phyloP scores from a whole-genome alignment of 2,797 vertebrate genomes.

The Natrix natrix region DNA sequence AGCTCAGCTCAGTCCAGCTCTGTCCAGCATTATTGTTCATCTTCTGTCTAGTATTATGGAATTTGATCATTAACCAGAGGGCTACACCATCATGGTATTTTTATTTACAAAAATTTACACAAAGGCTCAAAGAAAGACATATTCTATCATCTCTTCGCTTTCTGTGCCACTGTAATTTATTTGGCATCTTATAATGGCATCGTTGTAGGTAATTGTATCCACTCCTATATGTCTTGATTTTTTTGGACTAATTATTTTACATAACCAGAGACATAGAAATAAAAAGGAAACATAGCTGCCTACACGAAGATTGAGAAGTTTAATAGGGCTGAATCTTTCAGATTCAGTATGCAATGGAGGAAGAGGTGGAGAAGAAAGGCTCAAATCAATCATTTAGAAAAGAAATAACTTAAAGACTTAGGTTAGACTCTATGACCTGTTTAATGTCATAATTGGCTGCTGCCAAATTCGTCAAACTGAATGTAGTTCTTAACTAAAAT shows the following conservation, averaged over 20 bases:
- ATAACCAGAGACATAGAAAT: constrained; percentile 60
- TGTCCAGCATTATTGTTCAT: neutral
- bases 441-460: constrained; percentile 78
- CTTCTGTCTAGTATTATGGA: neutral
- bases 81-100: neutral
- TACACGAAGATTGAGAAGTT: constrained; percentile 61
- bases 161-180: constrained; percentile 34
- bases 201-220: constrained; percentile 43
- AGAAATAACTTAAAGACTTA: constrained; percentile 70
- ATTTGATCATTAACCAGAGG: neutral
- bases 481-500: constrained; percentile 78
- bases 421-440: constrained; percentile 76
- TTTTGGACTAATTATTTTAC: constrained; percentile 66
- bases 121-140: neutral
- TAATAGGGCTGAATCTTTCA: constrained; percentile 62
- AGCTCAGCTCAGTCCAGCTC: neutral
- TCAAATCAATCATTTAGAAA: constrained; percentile 68
- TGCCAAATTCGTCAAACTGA: constrained; percentile 76
- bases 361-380: constrained; percentile 32
- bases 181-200: constrained; percentile 54
- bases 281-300: constrained; percentile 54
- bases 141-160: neutral
- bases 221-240: constrained; percentile 46
- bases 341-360: constrained; percentile 40
- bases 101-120: neutral